A percentile compares a stretch with the other conserved stretches of the same genome.
phyloP scores from a whole-genome alignment of 1,140 invertebrate species.

The Drosophila aff. region DNA sequence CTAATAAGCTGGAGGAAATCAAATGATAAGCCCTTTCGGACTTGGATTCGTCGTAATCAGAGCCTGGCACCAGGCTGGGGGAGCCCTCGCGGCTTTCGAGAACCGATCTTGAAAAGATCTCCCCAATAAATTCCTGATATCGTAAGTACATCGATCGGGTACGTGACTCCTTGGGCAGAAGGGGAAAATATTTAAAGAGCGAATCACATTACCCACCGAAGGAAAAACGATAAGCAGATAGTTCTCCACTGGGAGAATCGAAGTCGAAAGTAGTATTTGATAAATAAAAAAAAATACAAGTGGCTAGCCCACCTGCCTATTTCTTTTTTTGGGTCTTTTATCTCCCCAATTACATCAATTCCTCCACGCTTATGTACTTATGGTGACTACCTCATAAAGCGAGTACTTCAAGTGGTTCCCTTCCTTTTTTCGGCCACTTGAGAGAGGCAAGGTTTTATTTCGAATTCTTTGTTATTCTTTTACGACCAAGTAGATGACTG shows the following conservation, averaged over 20 bases:
- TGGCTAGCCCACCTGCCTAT: conserved; percentile 6
- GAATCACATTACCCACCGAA: neutral
- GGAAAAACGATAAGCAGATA: neutral
- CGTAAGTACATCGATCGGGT: neutral
- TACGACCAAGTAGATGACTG: conserved; percentile 31
- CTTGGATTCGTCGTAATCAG: neutral
- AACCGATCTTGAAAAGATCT: conserved; percentile 12
- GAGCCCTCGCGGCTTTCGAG: neutral
- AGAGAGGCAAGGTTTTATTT: conserved; percentile 21
- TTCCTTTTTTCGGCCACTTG: conserved; percentile 8
- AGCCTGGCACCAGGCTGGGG: neutral
- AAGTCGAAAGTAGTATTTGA: neutral
- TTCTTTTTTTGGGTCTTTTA: conserved; percentile 20
- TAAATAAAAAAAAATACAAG: conserved; percentile 5
- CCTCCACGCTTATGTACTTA: conserved; percentile 37
- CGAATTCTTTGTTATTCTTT: conserved; percentile 4
- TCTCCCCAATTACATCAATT: conserved; percentile 45
- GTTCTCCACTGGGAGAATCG: neutral
- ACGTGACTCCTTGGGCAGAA: conserved; percentile 1
- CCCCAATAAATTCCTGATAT: conserved; percentile 5
- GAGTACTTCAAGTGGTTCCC: conserved; percentile 26
- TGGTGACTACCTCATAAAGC: conserved; percentile 18
- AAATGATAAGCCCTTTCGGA: neutral
- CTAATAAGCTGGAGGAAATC: neutral
- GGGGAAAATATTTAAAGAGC: neutral